A percentile compares a stretch with the other conserved stretches of the same genome.
Evolutionary conservation across 1,140 invertebrate genomes (phyloP).

Genomic region (Caenorhabditis remanei): DNA sequence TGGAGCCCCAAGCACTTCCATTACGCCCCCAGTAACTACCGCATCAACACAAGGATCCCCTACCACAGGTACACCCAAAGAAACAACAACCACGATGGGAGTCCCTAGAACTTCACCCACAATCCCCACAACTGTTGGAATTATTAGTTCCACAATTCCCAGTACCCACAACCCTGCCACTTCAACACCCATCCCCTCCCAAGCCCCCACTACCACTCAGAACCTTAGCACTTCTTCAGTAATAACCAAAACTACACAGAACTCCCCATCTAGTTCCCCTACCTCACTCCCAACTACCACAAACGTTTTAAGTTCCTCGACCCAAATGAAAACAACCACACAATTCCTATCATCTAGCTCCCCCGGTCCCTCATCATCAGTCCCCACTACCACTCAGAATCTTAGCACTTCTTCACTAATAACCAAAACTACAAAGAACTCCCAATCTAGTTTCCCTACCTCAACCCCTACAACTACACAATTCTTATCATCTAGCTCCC

Average conservation of each 20-base stretch:
- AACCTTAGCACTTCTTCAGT: not conserved
- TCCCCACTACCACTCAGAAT: not conserved
- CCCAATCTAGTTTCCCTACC: not conserved
- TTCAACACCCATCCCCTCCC: not conserved
- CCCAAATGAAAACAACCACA: not conserved
- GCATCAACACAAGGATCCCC: too few species aligned
- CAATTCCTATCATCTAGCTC: not conserved
- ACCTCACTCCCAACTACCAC: not conserved
- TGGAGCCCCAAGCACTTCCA: too few species aligned
- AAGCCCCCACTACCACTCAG: not conserved
- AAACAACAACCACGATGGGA: not conserved
- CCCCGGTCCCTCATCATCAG: too few species aligned
- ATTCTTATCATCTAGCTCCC: not conserved
- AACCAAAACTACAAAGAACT: not conserved
- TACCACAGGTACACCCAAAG: not conserved
- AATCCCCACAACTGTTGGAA: not conserved
- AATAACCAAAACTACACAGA: not conserved
- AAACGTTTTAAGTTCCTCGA: too few species aligned
- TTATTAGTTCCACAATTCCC: not conserved
- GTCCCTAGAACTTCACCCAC: too few species aligned
- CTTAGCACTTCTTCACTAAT: not conserved
- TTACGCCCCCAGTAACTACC: too few species aligned
- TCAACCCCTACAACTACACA: not conserved
- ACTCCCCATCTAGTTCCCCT: not conserved
- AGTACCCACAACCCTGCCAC: too few species aligned